Conservation (phyloP, 2,113 vertebrate genomes). For the Macrotus californicus region DNA sequence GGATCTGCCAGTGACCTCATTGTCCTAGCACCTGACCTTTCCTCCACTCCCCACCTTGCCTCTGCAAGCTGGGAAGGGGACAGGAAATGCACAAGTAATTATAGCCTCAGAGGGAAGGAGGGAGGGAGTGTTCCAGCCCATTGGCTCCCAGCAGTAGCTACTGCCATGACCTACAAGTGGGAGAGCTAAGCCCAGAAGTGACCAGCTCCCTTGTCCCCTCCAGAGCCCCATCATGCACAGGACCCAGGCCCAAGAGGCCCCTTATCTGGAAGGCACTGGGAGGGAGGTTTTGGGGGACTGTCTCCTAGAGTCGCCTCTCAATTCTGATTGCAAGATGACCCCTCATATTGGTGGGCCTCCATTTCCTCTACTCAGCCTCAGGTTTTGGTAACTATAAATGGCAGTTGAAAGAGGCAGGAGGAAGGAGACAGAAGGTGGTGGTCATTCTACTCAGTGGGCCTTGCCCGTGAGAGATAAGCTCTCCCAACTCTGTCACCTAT, state of each 20-base stretch:
- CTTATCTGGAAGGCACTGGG: background rate
- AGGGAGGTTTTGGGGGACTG: background rate
- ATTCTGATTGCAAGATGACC: background rate
- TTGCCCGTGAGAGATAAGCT: background rate
- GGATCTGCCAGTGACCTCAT: constrained; percentile 60
- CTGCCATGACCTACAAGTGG: background rate
- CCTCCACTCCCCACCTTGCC: constrained; percentile 43
- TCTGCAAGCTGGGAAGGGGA: constrained; percentile 53
- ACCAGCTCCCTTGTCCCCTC: background rate
- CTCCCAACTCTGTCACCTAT: background rate
- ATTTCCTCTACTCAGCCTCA: background rate
- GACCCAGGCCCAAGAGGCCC: background rate
- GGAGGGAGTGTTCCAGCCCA: constrained; percentile 53
- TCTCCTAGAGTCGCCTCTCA: background rate
- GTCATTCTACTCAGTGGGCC: background rate
- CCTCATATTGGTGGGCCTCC: background rate
- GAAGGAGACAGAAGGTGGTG: background rate
- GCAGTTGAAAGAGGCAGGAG: background rate
- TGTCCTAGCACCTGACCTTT: constrained; percentile 53
- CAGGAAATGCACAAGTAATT: constrained; percentile 66
- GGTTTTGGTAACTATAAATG: background rate
- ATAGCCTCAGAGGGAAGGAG: constrained; percentile 60
- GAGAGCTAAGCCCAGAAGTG: background rate
- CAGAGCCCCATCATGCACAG: background rate
- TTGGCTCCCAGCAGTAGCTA: constrained; percentile 7